Conservation (phyloP, 1,140 invertebrate species). For the Macrotrachela quadricornifera region DNA sequence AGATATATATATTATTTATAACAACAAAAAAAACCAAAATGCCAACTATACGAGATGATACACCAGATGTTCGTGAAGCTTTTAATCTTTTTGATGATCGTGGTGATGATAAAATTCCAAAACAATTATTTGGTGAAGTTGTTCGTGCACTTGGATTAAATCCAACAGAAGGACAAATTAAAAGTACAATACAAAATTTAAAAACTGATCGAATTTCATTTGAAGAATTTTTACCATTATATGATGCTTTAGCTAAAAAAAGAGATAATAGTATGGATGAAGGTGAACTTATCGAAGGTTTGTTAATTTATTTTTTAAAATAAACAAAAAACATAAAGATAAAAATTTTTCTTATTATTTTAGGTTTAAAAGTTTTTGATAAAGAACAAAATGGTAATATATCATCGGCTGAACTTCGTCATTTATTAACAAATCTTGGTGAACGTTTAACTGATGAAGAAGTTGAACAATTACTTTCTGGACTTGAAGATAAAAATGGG, state of each 20-base stretch:
- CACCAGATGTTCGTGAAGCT: conserved; percentile 40
- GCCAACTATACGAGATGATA: background rate
- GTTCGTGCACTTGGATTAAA: conserved; percentile 84
- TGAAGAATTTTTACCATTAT: conserved; percentile 93
- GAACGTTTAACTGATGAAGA: conserved; percentile 54
- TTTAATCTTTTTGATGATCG: conserved; percentile 88
- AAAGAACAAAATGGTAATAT: conserved; percentile 85
- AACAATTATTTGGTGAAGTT: conserved; percentile 84
- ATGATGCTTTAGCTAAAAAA: conserved; percentile 42
- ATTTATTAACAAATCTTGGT: conserved; percentile 86
- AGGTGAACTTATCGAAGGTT: conserved; percentile 25
- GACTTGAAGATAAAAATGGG: conserved; percentile 91
- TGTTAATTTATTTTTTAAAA: no score
- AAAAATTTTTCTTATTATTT: conserved; percentile 16
- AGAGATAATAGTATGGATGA: conserved; percentile 13
- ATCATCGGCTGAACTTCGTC: conserved; percentile 81
- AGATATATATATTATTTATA: no score
- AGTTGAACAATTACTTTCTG: conserved; percentile 76
- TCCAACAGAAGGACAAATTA: conserved; percentile 89
- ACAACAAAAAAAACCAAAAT: no score
- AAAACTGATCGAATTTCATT: conserved; percentile 83
- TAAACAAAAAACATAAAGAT: no score
- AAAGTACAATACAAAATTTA: conserved; percentile 76
- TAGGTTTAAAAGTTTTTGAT: conserved; percentile 50
- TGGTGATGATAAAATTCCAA: conserved; percentile 88